Percentiles rank a stretch among this genome's conserved stretches.
These are phyloP conservation scores for Piliocolobus tephrosceles DNA, from an alignment of 2,113 vertebrate species.

Conservation along the genomic window DNA sequence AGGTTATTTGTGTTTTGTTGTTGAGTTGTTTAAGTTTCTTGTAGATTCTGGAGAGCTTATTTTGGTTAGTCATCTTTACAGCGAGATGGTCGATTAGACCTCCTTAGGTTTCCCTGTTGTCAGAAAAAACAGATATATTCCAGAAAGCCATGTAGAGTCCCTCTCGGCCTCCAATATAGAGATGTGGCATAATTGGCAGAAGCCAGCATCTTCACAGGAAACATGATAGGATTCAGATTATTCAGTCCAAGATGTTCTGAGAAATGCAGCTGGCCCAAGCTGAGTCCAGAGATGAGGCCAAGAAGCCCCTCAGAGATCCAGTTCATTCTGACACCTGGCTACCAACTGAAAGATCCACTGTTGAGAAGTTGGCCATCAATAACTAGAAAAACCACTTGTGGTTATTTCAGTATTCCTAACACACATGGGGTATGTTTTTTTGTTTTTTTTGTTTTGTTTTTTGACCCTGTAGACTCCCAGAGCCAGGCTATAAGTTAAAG, in stretches of 20 bases:
- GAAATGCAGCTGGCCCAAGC: neutral
- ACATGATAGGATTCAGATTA: neutral
- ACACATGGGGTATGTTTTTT: too few relatives aligned
- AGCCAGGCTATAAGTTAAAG: neutral
- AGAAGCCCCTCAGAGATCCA: neutral
- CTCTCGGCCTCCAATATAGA: neutral
- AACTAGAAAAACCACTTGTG: rapidly evolving
- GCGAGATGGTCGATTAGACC: neutral
- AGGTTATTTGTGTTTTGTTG: too few relatives aligned
- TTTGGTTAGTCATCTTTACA: neutral
- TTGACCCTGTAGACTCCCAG: neutral
- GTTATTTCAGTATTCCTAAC: neutral
- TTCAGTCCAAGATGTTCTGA: neutral
- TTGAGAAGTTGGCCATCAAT: neutral
- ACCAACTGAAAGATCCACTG: neutral
- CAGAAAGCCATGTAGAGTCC: neutral
- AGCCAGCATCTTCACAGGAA: neutral
- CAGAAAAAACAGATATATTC: neutral
- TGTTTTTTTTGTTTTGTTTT: too few relatives aligned
- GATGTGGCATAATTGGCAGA: neutral
- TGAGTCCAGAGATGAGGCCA: neutral
- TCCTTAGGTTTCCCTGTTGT: neutral
- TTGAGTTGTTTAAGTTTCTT: too few relatives aligned
- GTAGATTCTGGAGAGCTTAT: neutral
- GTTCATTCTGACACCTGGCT: neutral